Base-by-base conservation (phyloP, 2,888 invertebrate species). In the Bombylius discolor region DNA sequence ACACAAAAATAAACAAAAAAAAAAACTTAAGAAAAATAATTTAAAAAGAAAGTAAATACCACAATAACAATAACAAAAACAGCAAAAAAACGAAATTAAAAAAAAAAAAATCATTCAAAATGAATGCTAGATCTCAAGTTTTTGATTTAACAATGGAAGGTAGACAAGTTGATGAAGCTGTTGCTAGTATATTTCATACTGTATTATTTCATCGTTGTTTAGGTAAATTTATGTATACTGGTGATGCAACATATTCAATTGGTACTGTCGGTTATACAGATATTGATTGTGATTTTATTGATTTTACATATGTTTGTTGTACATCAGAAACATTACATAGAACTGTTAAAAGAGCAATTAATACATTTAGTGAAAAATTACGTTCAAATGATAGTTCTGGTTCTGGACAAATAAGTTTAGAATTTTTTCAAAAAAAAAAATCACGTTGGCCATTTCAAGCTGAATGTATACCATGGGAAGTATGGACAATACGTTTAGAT, bases 391-490 rank as follows among this genome's bases (percentile, higher is more conserved):
- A 87, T 62, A 81, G 83, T 36, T 79, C 83, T 57, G 83, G 86
- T 53, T 80, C 84, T 23, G 91, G 91, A 5, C 89, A 91, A 66
- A 96, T 97, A 64, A 90, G 90, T 58, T 78, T 97, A 62, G 96
- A 97, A 74, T 97, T 97, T 78, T 96, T 90, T 76, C 93, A 95
- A 73, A 89, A 85, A 74, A 89, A 91, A 64, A 87, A 88, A 66
- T 85, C 84, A 55, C 83, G 90, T 54, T 96, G 96, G 94, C 83
- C 87, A 36, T 91, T 96, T 71, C 84, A 86, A 62, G 83, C 89
- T 8, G 96, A 97, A 70, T 89, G 88, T 69, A 90, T 92, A 67
- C 94, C 97, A 0, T 99, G 98, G 98, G 98, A 99, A 73, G 91
- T 97, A 56, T 99, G 98, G 98, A 96, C 94, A 44, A 82, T 98